Evolutionary conservation across 1,140 invertebrate species (phyloP).

Genomic region (Pteromalus puparum): DNA sequence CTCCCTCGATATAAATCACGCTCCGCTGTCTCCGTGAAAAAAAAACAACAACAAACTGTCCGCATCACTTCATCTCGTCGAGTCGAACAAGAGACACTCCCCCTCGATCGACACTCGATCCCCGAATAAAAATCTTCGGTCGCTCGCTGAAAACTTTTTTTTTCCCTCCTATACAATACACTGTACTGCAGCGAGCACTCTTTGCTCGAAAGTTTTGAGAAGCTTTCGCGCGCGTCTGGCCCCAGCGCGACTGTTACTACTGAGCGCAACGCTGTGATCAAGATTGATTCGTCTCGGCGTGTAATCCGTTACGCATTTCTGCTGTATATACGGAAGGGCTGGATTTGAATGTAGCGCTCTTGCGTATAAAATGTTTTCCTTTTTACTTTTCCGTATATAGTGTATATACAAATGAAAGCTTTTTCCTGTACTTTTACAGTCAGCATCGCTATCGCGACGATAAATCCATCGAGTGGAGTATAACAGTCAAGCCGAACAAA

Average conservation of each 20-base stretch:
- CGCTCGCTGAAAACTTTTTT: background rate
- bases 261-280: background rate
- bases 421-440: background rate
- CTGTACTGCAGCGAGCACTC: background rate
- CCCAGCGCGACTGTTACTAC: background rate
- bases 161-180: background rate
- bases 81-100: background rate
- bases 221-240: background rate
- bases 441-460: background rate
- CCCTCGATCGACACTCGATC: background rate
- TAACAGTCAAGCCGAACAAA: too few relatives aligned
- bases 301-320: background rate
- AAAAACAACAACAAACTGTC: background rate
- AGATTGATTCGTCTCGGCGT: background rate
- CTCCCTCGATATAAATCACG: background rate
- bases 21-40: background rate
- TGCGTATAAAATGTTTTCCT: background rate
- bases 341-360: background rate
- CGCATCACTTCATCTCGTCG: background rate
- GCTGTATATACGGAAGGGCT: too few relatives aligned
- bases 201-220: background rate
- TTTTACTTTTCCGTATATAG: background rate
- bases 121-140: background rate
- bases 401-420: background rate
- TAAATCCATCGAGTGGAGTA: background rate